phyloP scores from a whole-genome alignment of 2,113 vertebrate species.

The Ranitomeya imitator region DNA sequence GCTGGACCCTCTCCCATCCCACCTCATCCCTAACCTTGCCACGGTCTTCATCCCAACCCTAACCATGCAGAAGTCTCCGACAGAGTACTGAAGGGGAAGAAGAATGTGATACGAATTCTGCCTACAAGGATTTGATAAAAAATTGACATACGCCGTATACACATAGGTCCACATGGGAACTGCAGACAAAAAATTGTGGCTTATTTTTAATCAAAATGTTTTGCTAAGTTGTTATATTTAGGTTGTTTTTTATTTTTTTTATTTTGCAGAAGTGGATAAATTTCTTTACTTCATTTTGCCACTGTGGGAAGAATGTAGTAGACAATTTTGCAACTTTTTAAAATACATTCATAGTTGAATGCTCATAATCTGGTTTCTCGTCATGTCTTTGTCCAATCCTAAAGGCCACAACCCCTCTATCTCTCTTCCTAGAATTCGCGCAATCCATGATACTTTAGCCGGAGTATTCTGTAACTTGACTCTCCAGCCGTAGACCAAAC shows the following conservation, averaged over 20 bases:
- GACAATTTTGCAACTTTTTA: not conserved
- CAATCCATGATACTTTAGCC: not conserved
- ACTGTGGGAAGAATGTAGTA: not conserved
- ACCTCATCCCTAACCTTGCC: no score
- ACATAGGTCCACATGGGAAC: no score
- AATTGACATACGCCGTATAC: no score
- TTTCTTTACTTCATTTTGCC: not conserved
- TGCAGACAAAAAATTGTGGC: not conserved
- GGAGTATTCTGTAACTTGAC: conserved; percentile 20
- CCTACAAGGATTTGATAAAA: no score
- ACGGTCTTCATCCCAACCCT: no score
- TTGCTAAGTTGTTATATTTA: not conserved
- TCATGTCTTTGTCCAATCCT: not conserved
- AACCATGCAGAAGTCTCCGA: no score
- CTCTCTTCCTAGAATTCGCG: not conserved
- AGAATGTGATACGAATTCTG: no score
- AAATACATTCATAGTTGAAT: not conserved
- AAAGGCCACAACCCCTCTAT: not conserved
- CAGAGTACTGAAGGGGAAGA: no score
- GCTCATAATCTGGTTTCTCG: not conserved
- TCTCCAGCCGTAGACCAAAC: conserved; percentile 18
- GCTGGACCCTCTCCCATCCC: no score
- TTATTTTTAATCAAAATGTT: not conserved
- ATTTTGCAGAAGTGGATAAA: not conserved
- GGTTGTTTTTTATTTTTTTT: not conserved